These are phyloP conservation scores for Phylloscopus whistleri DNA, from an alignment of 2,113 vertebrate genomes.

Conservation along the genomic window DNA sequence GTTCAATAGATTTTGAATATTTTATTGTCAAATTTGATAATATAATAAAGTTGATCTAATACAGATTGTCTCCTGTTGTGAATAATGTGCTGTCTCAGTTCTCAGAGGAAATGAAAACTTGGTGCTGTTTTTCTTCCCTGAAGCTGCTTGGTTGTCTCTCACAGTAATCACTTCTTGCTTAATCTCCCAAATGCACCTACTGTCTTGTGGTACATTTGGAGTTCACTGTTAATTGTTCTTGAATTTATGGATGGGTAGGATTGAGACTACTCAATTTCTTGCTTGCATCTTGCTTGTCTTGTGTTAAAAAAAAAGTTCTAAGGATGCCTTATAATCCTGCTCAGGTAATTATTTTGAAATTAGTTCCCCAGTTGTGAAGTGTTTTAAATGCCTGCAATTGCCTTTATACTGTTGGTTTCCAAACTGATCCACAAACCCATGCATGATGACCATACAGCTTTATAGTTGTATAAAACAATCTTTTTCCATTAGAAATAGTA, in stretches of 20 bases:
- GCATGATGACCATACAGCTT: background rate
- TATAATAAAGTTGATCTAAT: constrained; percentile 68
- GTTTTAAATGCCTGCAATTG: background rate
- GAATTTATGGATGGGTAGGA: background rate
- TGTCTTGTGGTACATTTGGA: background rate
- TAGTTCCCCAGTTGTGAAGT: background rate
- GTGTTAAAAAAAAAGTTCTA: background rate
- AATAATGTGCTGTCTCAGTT: background rate
- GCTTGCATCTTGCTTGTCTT: background rate
- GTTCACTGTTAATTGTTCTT: background rate
- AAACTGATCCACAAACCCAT: background rate
- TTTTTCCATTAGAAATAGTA: background rate
- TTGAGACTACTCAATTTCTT: background rate
- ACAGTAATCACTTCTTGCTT: background rate
- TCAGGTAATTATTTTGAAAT: background rate
- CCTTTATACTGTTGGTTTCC: background rate
- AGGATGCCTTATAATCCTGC: background rate
- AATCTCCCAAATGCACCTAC: background rate
- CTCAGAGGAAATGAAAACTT: background rate
- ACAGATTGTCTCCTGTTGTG: background rate
- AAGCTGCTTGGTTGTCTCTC: background rate
- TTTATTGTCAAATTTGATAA: constrained; percentile 68
- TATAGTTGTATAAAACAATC: background rate
- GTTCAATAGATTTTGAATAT: constrained; percentile 50
- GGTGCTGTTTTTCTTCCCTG: background rate